A percentile compares a stretch with the other conserved stretches of the same genome.
Conservation (phyloP, 1,140 invertebrate species). For the Idris sp. region DNA sequence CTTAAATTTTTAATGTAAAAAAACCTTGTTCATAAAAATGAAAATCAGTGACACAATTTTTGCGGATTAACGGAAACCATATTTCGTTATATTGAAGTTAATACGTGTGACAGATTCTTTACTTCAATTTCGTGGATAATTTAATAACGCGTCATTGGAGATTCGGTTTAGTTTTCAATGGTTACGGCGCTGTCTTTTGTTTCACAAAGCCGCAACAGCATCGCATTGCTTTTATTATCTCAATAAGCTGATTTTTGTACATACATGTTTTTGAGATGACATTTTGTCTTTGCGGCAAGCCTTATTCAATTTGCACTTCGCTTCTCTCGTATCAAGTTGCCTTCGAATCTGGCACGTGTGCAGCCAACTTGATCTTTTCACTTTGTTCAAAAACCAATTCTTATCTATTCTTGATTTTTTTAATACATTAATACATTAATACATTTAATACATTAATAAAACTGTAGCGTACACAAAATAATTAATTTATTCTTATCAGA, state of each 20-base stretch:
- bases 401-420: no score
- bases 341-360: slow-evolving; percentile 71
- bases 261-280: slow-evolving; percentile 65
- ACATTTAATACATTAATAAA: no score
- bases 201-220: slow-evolving; percentile 70
- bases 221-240: slow-evolving; percentile 75
- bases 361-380: slow-evolving; percentile 45
- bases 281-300: slow-evolving; percentile 64
- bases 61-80: slow-evolving; percentile 4
- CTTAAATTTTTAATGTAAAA: no score
- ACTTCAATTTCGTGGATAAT: slow-evolving; percentile 34
- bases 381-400: background rate
- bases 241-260: slow-evolving; percentile 66
- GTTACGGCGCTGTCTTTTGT: slow-evolving; percentile 35
- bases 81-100: slow-evolving; percentile 10
- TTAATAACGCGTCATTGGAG: slow-evolving; percentile 32
- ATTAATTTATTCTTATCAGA: no score
- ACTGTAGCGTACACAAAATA: no score
- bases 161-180: slow-evolving; percentile 49
- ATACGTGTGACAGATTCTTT: background rate
- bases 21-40: no score
- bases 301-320: slow-evolving; percentile 75
- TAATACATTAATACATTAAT: no score
- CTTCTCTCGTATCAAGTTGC: slow-evolving; percentile 75
- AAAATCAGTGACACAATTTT: background rate